Evolutionary conservation across 37 sponge, comb jelly and placozoan genomes (phyloP), one percentile per base, ranked within the genome.

Genomic region (Aplysina aerophoba): DNA sequence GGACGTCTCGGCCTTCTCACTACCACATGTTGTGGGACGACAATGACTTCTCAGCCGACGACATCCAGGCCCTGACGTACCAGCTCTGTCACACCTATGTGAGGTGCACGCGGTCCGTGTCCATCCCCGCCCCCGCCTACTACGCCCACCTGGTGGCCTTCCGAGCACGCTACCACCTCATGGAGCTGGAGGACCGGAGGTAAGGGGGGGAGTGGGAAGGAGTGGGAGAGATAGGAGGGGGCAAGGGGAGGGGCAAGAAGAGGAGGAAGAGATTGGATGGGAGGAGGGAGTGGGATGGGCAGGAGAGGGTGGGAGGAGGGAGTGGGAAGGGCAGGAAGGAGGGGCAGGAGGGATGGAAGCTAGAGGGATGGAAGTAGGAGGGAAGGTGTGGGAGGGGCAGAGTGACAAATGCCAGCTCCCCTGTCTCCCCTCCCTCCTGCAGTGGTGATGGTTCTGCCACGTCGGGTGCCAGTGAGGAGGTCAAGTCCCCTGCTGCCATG

Each of bases 121-220:
- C 97, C 56, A 90, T 93, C 71, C 99, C 99, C 27, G 99, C 99
- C 33, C 99, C 99, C n/a, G 97, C 94, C 28, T 98, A 98, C 89
- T 98, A 96, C 79, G 96, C 99, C 34, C 96, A 98, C 83, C 82
- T 96, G 74, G 92, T 93, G 53, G 97, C 97, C 69, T 94, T 93
- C 85, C 90, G 99, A 34, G 99, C 96, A 15, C 91, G 96, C 4
- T 93, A 91, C 87, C 90, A 93, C 83, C 79, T 96, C 33, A 91
- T 90, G 86, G 92, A 94, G 33, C 84, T 88, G 28, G 95, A 94
- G 63, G 95, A 94, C 56, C 86, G 83, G 36, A 91, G 95, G 95
- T 94, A 56, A 37, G 88, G 21, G 13, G 55, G 22, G 33, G 28
- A 35, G 50, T 3, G 8, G 50, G 50, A 44, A 8, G 50, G 50